Evolutionary conservation across 2,113 vertebrate species (phyloP).

Genomic region (Mola mola): DNA sequence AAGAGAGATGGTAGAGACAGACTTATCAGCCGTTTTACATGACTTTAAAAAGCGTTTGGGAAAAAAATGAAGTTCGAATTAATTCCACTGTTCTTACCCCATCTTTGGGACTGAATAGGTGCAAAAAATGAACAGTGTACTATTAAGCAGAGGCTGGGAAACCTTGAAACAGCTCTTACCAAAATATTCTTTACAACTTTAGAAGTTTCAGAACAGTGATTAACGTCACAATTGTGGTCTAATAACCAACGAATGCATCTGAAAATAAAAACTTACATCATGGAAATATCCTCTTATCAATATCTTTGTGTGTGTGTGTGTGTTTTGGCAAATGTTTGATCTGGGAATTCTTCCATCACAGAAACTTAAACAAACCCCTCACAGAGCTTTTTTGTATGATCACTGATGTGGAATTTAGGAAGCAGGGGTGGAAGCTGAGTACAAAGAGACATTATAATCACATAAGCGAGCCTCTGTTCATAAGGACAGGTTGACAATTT

Average conservation of each 20-base stretch:
- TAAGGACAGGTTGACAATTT: too few species aligned
- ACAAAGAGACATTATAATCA: slow-evolving; percentile 19
- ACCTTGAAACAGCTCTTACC: not conserved
- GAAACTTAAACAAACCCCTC: slow-evolving; percentile 51
- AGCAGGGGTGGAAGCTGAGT: not conserved
- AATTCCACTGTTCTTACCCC: too few species aligned
- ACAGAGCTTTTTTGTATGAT: slow-evolving; percentile 50
- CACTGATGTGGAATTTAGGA: slow-evolving; percentile 66
- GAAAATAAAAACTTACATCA: not conserved
- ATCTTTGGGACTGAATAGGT: not conserved
- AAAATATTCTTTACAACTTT: not conserved
- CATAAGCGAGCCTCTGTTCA: slow-evolving; percentile 14
- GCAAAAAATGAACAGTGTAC: not conserved
- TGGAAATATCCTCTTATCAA: slow-evolving; percentile 9
- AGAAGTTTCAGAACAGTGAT: not conserved
- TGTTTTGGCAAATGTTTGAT: slow-evolving; percentile 55
- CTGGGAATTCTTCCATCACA: slow-evolving; percentile 43
- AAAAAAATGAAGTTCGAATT: too few species aligned
- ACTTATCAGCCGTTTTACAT: not conserved
- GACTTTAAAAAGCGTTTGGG: too few species aligned
- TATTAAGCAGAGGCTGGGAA: not conserved
- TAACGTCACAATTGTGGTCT: too few species aligned
- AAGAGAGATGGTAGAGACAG: too few species aligned
- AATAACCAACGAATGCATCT: too few species aligned
- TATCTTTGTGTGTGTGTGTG: slow-evolving; percentile 18